Evolutionary conservation across 2,888 invertebrate species (phyloP), one percentile per base, ranked within the genome.

Genomic region (Cecidostiba fungosa): DNA sequence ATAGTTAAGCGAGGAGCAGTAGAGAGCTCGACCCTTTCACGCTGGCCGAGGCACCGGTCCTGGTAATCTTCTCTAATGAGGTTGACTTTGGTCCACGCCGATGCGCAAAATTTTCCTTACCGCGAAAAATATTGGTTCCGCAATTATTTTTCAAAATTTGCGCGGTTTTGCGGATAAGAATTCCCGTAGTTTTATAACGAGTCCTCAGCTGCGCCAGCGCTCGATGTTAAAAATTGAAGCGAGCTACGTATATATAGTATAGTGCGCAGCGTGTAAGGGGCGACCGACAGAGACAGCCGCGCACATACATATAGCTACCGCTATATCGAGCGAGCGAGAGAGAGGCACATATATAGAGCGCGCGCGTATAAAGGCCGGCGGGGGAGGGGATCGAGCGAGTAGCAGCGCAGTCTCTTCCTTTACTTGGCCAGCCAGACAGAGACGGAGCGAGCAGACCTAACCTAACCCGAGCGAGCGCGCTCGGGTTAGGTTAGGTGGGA

Each of bases 251-350:
- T 39, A 73, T 36, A n/a, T 23, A 19, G 50, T 29, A n/a, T 29
- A 69, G 43, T 0, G 62, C 26, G 23, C 73, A 36, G 62, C 39
- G 72, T 72, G 23, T 12, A 39, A 36, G 72, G 72, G 72, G 72
- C 72, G 6, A 16, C 16, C 36, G 19, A 26, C 14, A 3, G 69
- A 26, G 32, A 32, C 54, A 70, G 72, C 72, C 19, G 36, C 19
- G 36, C 36, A 39, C 23, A 72, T 36, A 39, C 23, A 23, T 39
- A 66, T 66, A 66, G 36, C 72, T 36, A 23, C 70, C 32, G 36
- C 66, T 66, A 66, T 69, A 82, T 76, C 36, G 74, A 66, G 81
- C 73, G 81, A 73, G 85, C 74, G 87, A 66, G 82, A 59, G 80
- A 66, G 10, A 29, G 10, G 16, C 29, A 26, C 29, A 66, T 66